These are phyloP conservation scores for Pseudoatta argentina DNA, from an alignment of 1,140 invertebrate genomes.

Conservation along the genomic window DNA sequence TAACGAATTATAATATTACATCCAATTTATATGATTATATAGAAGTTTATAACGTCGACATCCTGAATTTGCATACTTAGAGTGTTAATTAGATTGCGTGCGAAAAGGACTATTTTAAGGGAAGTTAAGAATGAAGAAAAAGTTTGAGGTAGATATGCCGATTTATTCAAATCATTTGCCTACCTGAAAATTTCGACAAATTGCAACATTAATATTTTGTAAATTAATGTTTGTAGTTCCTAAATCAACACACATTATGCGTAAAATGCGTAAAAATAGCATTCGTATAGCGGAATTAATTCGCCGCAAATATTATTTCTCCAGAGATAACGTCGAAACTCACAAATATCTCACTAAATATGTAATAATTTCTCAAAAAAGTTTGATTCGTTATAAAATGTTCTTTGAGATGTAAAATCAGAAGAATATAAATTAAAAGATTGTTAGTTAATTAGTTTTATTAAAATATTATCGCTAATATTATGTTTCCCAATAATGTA, in stretches of 20 bases:
- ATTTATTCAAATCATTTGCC: conserved; percentile 59
- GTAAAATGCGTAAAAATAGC: conserved; percentile 32
- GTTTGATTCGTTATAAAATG: conserved; percentile 13
- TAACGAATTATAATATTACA: no score
- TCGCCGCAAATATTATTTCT: conserved; percentile 33
- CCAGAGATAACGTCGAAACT: conserved; percentile 2
- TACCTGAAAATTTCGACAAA: conserved; percentile 52
- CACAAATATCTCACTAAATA: background rate
- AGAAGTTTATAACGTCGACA: no score
- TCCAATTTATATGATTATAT: background rate
- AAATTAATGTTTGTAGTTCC: conserved; percentile 44
- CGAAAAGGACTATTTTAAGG: background rate
- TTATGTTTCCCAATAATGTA: background rate
- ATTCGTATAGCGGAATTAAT: conserved; percentile 12
- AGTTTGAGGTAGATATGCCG: conserved; percentile 58
- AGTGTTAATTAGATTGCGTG: background rate
- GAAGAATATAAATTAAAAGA: background rate
- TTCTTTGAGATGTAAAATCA: background rate
- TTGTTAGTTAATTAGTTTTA: background rate
- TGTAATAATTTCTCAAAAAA: conserved; percentile 17
- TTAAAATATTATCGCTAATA: background rate
- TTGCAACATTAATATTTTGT: conserved; percentile 44
- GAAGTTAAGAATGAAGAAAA: background rate
- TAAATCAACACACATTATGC: conserved; percentile 47
- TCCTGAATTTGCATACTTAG: background rate